Evolutionary conservation across 2,888 invertebrate genomes (phyloP).

Genomic region (Macrosoma leucophasiata): DNA sequence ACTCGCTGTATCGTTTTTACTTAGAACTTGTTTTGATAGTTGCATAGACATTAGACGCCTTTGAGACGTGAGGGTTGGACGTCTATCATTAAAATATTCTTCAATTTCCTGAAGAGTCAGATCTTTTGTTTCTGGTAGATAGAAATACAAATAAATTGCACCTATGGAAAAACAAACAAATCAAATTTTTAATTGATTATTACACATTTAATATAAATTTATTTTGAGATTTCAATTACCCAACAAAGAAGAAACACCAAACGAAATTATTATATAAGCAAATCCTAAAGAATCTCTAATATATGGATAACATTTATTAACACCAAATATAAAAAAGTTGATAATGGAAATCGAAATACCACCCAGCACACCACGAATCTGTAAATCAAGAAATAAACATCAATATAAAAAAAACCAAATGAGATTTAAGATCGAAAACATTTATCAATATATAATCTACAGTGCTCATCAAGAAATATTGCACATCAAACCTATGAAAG

Average conservation of each 20-base stretch:
- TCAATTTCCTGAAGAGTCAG: conserved; percentile 80
- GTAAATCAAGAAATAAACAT: conserved; percentile 26
- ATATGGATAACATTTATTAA: conserved; percentile 33
- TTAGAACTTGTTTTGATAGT: conserved; percentile 12
- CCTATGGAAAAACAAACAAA: conserved; percentile 39
- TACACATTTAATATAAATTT: neutral
- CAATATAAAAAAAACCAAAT: no score
- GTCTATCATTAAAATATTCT: conserved; percentile 76
- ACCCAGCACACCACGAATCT: conserved; percentile 77
- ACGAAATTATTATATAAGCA: conserved; percentile 20
- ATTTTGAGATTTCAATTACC: conserved; percentile 30
- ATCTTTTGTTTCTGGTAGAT: conserved; percentile 78
- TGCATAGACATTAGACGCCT: conserved; percentile 34
- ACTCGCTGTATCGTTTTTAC: conserved; percentile 11
- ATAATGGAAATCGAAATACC: conserved; percentile 68
- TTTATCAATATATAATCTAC: no score
- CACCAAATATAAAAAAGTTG: conserved; percentile 35
- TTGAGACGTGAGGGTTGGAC: conserved; percentile 53
- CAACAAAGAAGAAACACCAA: conserved; percentile 35
- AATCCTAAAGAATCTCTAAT: conserved; percentile 26
- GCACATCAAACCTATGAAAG: no score
- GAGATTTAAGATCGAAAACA: no score
- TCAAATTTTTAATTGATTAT: neutral
- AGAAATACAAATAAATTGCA: conserved; percentile 70
- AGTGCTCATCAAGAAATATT: no score